Evolutionary conservation across 1,140 invertebrate species (phyloP).

Genomic region (Palaemon carinicauda): DNA sequence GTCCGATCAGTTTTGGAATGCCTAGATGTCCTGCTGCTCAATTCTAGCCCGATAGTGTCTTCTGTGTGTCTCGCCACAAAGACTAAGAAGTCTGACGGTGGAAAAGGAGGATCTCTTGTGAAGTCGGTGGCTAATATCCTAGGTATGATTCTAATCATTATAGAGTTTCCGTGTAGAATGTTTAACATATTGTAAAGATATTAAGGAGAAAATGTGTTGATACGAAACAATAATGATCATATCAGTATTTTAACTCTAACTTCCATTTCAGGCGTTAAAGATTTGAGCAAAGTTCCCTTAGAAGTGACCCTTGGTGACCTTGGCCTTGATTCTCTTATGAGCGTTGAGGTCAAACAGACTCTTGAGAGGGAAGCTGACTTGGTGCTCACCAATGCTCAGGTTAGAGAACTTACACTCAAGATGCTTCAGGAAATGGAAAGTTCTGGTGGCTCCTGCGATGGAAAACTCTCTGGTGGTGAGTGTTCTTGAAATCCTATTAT

Average conservation of each 20-base stretch:
- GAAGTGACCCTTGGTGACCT: conserved; percentile 85
- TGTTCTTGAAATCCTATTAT: conserved; percentile 41
- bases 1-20: conserved; percentile 47
- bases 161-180: not conserved
- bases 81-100: conserved; percentile 73
- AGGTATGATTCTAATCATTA: conserved; percentile 66
- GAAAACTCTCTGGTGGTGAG: conserved; percentile 58
- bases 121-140: conserved; percentile 85
- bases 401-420: conserved; percentile 80
- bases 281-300: conserved; percentile 77
- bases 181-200: not conserved
- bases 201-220: not conserved
- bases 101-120: conserved; percentile 68
- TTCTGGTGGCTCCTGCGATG: conserved; percentile 64
- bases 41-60: conserved; percentile 35
- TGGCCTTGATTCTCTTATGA: conserved; percentile 98
- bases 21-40: conserved; percentile 33
- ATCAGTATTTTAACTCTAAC: no score
- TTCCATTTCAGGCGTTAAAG: conserved; percentile 74
- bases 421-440: conserved; percentile 75
- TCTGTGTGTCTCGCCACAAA: conserved; percentile 71
- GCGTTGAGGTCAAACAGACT: conserved; percentile 96
- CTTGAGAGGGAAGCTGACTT: conserved; percentile 92
- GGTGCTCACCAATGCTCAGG: conserved; percentile 87
- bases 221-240: no score